A percentile compares a stretch with the other conserved stretches of the same genome.
Evolutionary conservation across 2,888 invertebrate species (phyloP).

Genomic region (Diplazon laetatorius): DNA sequence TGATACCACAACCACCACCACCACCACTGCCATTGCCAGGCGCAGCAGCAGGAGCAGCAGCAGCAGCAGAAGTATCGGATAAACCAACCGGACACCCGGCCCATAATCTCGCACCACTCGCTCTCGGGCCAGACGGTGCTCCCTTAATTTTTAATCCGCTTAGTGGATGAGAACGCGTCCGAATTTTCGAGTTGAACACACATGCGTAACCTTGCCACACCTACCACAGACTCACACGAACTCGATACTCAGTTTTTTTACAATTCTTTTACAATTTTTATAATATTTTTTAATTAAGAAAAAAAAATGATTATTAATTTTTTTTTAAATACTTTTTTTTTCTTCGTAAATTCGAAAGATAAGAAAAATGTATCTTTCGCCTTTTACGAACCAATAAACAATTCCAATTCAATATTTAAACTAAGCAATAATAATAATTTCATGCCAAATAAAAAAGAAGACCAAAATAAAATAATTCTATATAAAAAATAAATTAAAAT

Average conservation of each 20-base stretch:
- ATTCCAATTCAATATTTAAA: background rate
- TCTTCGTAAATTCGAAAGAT: no score
- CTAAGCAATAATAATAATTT: no score
- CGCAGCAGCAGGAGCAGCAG: slow-evolving; percentile 10
- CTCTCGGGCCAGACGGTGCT: slow-evolving; percentile 65
- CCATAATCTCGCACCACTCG: slow-evolving; percentile 60
- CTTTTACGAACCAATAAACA: no score
- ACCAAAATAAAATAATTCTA: no score
- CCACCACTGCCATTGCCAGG: background rate
- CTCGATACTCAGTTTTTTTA: no score
- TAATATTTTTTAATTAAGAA: no score
- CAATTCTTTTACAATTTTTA: no score
- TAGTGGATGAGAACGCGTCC: slow-evolving; percentile 65
- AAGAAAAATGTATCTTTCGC: no score
- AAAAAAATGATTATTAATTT: no score
- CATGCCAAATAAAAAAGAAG: background rate
- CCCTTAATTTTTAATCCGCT: slow-evolving; percentile 75
- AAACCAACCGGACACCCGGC: slow-evolving; percentile 60
- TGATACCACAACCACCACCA: background rate
- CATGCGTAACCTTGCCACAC: slow-evolving; percentile 23
- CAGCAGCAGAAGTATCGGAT: slow-evolving; percentile 40
- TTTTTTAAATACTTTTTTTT: no score
- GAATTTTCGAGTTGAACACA: slow-evolving; percentile 65
- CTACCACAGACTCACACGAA: slow-evolving; percentile 26
- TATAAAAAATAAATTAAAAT: no score